These are phyloP conservation scores for Polyommatus icarus DNA, from an alignment of 2,888 invertebrate genomes.

Conservation along the genomic window DNA sequence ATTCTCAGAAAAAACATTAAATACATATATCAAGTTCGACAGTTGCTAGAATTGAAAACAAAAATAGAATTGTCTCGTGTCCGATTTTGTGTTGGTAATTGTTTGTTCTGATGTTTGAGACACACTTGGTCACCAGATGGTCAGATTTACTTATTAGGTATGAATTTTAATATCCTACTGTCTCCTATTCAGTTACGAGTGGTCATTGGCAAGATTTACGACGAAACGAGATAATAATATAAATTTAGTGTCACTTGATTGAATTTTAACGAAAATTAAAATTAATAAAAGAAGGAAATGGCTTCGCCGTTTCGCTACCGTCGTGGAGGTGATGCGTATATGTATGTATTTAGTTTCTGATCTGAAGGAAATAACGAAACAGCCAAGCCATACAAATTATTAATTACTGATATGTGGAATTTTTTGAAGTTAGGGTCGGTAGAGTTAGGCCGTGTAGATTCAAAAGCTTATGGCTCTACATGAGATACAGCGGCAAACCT, in stretches of 20 bases:
- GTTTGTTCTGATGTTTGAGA: slow-evolving; percentile 39
- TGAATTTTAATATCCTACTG: neutral
- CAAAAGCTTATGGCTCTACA: no score
- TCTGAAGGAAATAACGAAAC: no score
- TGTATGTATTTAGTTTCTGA: no score
- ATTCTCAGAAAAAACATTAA: slow-evolving; percentile 5
- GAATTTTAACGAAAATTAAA: neutral
- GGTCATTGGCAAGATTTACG: neutral
- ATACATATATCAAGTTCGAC: slow-evolving; percentile 13
- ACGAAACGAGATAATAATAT: neutral
- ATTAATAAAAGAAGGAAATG: no score
- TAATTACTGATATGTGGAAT: no score
- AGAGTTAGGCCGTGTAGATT: no score
- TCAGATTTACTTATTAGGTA: slow-evolving; percentile 45
- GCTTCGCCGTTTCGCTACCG: no score
- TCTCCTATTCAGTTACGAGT: neutral
- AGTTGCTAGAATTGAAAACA: slow-evolving; percentile 30
- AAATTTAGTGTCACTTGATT: neutral
- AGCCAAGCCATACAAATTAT: no score
- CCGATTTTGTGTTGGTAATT: slow-evolving; percentile 14
- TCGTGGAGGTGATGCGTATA: no score
- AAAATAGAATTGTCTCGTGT: slow-evolving; percentile 30
- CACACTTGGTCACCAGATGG: slow-evolving; percentile 75
- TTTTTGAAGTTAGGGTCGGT: no score
- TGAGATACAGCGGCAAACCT: no score